Percentiles rank a stretch among this genome's conserved stretches.
phyloP scores from a whole-genome alignment of 2,888 invertebrate genomes.

The Andrena marginata region DNA sequence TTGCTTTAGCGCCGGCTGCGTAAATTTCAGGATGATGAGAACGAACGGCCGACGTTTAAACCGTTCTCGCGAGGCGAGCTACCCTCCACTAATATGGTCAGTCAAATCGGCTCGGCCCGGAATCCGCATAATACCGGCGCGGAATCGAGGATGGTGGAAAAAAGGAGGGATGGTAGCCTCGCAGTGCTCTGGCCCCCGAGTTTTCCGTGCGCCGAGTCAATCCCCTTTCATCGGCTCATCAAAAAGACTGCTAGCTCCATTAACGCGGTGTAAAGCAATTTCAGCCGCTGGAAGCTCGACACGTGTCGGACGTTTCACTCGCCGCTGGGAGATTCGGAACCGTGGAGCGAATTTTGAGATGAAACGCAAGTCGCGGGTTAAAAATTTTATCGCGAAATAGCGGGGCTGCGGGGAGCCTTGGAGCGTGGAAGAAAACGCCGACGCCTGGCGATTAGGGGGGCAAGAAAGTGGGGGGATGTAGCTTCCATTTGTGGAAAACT shows the following conservation, averaged over 20 bases:
- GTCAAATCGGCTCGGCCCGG: conserved; percentile 60
- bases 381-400: too few species aligned
- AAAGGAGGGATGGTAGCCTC: neutral
- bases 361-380: too few species aligned
- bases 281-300: conserved; percentile 13
- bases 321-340: neutral
- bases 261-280: conserved; percentile 67
- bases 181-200: neutral
- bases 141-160: conserved; percentile 47
- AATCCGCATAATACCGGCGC: conserved; percentile 59
- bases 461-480: too few species aligned
- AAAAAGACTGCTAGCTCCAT: conserved; percentile 51
- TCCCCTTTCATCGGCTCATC: conserved; percentile 53
- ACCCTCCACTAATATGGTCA: conserved; percentile 67
- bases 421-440: too few species aligned
- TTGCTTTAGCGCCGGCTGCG: conserved; percentile 74
- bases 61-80: conserved; percentile 60
- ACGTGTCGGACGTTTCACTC: conserved; percentile 4
- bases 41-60: conserved; percentile 76
- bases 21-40: conserved; percentile 80
- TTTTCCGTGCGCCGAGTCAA: conserved; percentile 45
- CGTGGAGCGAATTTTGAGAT: neutral
- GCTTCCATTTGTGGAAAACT: too few species aligned
- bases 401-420: too few species aligned
- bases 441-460: too few species aligned